Evolutionary conservation across 2,888 invertebrate species (phyloP), one percentile per base, ranked within the genome.

Genomic region (Phorcus lineatus): DNA sequence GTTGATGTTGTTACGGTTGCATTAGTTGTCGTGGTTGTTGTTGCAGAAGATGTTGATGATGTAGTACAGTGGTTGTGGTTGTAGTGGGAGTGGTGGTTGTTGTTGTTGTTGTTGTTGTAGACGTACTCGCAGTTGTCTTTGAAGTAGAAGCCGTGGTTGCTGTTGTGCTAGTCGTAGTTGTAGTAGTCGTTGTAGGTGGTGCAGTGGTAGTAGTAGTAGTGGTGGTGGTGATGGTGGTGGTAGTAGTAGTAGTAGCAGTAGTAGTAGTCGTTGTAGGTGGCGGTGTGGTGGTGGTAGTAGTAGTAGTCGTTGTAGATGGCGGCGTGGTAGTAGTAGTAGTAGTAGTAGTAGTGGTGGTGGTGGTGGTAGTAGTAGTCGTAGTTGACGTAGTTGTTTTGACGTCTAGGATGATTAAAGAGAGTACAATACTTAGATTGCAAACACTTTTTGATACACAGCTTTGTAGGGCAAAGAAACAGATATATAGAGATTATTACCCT

Each of bases 201-300:
- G 47, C 7, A 62, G 78, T 66, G 3, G 78, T 47, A 22, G 67
- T 53, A 52, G 76, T 53, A 24, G 76, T 53, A n/a, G 76, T 24
- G 17, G 76, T 54, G 0, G 54, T 53, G 19, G 47, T 13, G 7
- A 67, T 1, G 22, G 66, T 53, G 28, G 66, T 78, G 47, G 78
- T 78, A 47, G 78, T 67, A 24, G 78, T 67, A 47, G 67, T 78
- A 36, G 78, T 67, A 66, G 67, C 47, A 47, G 67, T 78, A 47
- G 52, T 22, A 47, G 78, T 67, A 47, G 66, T 67, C n/a, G 66
- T 67, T 36, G 31, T 47, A 47, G 67, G 47, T 22, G 67, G 17
- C 9, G 52, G 52, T 66, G 53, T 52, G n/a, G 78, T 75, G 0
- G 28, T 31, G 9, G 22, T 62, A 16, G 62, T 62, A 2, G 62